Percentiles rank a stretch among this genome's conserved stretches.
These are phyloP conservation scores for Euzophera pinguis DNA, from an alignment of 2,888 invertebrate species.

Conservation along the genomic window DNA sequence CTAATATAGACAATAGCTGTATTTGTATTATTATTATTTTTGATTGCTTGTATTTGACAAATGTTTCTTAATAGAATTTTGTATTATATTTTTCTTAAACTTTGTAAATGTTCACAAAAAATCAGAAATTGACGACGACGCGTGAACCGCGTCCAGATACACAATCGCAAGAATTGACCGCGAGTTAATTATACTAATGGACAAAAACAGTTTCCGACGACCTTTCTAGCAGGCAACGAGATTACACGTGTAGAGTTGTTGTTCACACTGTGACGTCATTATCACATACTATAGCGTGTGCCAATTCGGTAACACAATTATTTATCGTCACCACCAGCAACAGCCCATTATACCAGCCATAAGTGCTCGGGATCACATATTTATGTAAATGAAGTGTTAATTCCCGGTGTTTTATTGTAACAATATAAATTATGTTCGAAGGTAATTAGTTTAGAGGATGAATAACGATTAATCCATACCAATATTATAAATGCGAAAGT, in stretches of 20 bases:
- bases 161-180: neutral
- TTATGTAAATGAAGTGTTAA: conserved; percentile 14
- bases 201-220: conserved; percentile 14
- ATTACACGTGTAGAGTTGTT: neutral
- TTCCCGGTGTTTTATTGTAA: conserved; percentile 4
- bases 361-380: neutral
- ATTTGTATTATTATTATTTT: no score
- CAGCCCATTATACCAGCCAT: neutral
- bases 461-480: conserved; percentile 26
- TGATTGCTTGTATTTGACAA: no score
- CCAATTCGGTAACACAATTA: neutral
- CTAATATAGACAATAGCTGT: no score
- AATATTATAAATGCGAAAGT: no score
- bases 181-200: neutral
- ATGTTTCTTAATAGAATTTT: no score
- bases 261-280: neutral
- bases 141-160: neutral
- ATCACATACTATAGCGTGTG: neutral
- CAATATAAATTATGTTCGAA: conserved; percentile 10
- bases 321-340: neutral
- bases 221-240: neutral
- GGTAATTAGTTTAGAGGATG: conserved; percentile 26
- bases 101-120: no score
- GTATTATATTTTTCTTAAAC: no score
- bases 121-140: no score